Base-by-base conservation (phyloP, 2,113 vertebrate species). In the Paracanthobrama guichenoti region DNA sequence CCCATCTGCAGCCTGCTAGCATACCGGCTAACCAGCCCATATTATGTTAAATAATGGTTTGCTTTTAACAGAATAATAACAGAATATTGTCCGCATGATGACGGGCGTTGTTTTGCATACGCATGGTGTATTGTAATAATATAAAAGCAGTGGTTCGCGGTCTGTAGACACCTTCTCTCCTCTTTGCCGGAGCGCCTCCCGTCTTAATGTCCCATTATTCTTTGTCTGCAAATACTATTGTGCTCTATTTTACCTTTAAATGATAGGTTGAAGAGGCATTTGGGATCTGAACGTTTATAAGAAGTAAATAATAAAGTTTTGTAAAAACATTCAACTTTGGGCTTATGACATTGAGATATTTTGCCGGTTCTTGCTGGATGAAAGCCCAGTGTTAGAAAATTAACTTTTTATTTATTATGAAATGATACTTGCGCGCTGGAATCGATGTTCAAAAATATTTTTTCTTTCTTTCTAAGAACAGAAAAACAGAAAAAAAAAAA, bases 211-310 rank as follows among this genome's bases (percentile, higher is more conserved):
- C 85, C 81, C 74, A 64, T 26, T 55, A 84, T 89, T 90, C 88
- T 91, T 88, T 90, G 90, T 91, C 83, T 82, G 50, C 81, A 42
- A 8, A 53, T 35, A 28, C 76, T 66, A 78, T 79, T 62, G 57
- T 44, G 39, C 44, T 73, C 22, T 39, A 64, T 26, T 66, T 31
- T 57, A 26, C 14, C 39, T 48, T 66, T 18, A 24, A 35, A 4
- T 24, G 2, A 57, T 12, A 28, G 10, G 9, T 13, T 39, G 11
- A 31, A 83, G 13, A 6, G 13, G 3, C 2, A 53, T 59, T 74
- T 31, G 31, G 6, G 24, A 44, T 79, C 2, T 18, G 39, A 12
- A 62, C n/a, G 14, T 28, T 26, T 46, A 46, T 44, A 24, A 28
- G 39, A 28, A 24, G 42, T 9, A 67, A 9, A 50, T 31, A 80